phyloP scores from a whole-genome alignment of 2,113 vertebrate species.

The Brienomyrus longianalis region DNA sequence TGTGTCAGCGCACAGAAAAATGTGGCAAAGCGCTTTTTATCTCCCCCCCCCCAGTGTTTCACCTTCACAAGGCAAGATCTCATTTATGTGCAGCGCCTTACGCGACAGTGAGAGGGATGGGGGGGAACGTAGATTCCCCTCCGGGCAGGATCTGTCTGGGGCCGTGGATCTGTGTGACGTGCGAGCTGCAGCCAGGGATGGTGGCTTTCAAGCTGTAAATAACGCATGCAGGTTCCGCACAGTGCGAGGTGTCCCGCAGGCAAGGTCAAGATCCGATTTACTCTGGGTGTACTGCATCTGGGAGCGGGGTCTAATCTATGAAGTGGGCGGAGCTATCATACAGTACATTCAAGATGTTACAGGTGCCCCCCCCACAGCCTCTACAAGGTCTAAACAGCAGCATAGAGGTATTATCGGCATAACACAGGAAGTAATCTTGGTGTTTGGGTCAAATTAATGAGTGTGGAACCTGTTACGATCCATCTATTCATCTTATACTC shows the following conservation, averaged over 20 bases:
- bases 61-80: neutral
- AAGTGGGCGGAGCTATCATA: neutral
- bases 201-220: neutral
- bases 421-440: neutral
- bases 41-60: neutral
- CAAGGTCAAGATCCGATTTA: neutral
- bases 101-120: neutral
- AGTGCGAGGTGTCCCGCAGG: neutral
- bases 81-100: neutral
- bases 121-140: neutral
- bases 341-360: neutral
- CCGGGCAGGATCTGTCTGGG: neutral
- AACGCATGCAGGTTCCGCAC: neutral
- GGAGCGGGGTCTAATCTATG: neutral
- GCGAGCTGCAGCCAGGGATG: neutral
- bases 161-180: neutral
- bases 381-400: neutral
- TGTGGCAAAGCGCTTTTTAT: neutral
- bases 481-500: neutral
- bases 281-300: neutral
- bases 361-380: neutral
- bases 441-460: neutral
- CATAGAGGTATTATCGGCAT: neutral
- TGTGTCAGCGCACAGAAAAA: neutral
- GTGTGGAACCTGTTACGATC: neutral